Conservation (phyloP, 2,888 invertebrate genomes). For the Drosophila lutescens region DNA sequence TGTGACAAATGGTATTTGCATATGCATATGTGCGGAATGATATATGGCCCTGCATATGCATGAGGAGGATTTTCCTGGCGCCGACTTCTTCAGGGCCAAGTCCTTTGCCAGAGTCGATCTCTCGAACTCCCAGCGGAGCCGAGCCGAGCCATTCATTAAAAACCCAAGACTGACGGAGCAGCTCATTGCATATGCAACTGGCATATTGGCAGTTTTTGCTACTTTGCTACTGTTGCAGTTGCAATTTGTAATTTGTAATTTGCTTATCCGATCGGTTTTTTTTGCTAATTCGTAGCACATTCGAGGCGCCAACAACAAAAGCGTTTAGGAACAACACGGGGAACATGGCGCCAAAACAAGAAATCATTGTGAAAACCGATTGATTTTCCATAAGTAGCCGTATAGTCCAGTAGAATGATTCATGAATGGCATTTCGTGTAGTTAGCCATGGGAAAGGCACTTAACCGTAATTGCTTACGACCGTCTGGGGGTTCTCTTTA, state of each 20-base stretch:
- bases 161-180: slow-evolving; percentile 44
- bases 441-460: slow-evolving; percentile 32
- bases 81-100: slow-evolving; percentile 46
- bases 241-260: slow-evolving; percentile 52
- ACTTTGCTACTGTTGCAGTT: slow-evolving; percentile 21
- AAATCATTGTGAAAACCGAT: slow-evolving; percentile 33
- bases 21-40: slow-evolving; percentile 63
- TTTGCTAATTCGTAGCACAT: slow-evolving; percentile 80
- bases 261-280: slow-evolving; percentile 82
- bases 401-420: slow-evolving; percentile 43
- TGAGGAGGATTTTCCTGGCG: slow-evolving; percentile 52
- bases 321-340: slow-evolving; percentile 11
- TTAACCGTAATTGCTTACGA: slow-evolving; percentile 48
- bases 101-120: slow-evolving; percentile 30
- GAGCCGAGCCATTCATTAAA: slow-evolving; percentile 67
- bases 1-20: slow-evolving; percentile 59
- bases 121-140: not conserved
- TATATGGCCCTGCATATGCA: slow-evolving; percentile 60
- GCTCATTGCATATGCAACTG: slow-evolving; percentile 65
- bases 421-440: slow-evolving; percentile 55
- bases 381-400: slow-evolving; percentile 47
- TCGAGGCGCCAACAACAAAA: slow-evolving; percentile 75
- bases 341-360: slow-evolving; percentile 55
- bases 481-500: slow-evolving; percentile 19
- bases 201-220: slow-evolving; percentile 50